Percentiles rank a stretch among this genome's conserved stretches.
phyloP scores from a whole-genome alignment of 2,113 vertebrate species.

The Gila orcuttii region DNA sequence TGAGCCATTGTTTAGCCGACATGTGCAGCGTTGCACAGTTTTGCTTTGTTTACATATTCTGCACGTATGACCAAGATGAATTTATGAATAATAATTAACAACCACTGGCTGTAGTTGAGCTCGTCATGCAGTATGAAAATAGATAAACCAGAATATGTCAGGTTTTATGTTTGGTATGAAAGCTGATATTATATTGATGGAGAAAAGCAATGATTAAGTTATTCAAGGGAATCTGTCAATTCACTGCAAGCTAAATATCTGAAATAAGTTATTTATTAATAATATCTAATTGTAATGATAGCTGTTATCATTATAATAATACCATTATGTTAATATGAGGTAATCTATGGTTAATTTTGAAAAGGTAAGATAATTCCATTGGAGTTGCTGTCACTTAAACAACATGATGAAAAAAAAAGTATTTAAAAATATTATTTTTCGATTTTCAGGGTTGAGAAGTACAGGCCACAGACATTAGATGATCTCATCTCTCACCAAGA shows the following conservation, averaged over 20 bases:
- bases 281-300: background rate
- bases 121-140: background rate
- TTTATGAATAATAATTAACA: background rate
- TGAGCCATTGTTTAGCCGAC: background rate
- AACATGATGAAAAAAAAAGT: background rate
- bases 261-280: background rate
- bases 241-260: background rate
- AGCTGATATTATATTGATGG: background rate
- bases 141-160: background rate
- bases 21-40: background rate
- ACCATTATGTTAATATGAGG: background rate
- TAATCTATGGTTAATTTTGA: background rate
- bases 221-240: background rate
- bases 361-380: background rate
- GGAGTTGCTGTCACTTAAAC: background rate
- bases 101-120: background rate
- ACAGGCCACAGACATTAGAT: conserved; percentile 87
- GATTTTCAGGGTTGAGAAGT: conserved; percentile 91
- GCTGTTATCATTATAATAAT: background rate
- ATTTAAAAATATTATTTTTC: background rate
- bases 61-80: background rate
- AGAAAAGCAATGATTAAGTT: background rate
- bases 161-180: background rate
- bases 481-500: conserved; percentile 95
- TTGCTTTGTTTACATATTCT: conserved; percentile 6